phyloP scores from a whole-genome alignment of 2,888 invertebrate species.

The Acleris sparsana region DNA sequence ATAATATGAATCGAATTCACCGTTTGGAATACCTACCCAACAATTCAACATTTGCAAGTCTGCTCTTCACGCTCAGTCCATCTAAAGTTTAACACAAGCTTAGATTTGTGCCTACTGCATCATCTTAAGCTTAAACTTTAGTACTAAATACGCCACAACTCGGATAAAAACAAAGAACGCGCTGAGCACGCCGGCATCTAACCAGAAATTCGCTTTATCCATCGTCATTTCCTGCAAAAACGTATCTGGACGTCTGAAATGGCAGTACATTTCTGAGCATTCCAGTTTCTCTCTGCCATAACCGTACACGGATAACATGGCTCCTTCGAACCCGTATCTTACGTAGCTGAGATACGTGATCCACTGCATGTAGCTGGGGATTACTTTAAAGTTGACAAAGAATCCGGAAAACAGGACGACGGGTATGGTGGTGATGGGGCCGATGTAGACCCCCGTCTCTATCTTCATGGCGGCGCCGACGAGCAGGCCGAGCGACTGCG shows the following conservation, averaged over 20 bases:
- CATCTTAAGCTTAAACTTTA: conserved; percentile 90
- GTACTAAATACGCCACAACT: conserved; percentile 91
- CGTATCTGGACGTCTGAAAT: conserved; percentile 90
- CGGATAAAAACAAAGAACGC: conserved; percentile 91
- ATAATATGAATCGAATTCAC: not conserved
- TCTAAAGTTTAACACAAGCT: not conserved
- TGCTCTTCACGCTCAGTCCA: too few species aligned
- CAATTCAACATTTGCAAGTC: not conserved
- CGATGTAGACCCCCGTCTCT: conserved; percentile 90
- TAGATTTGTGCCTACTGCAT: conserved; percentile 70
- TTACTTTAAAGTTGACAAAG: conserved; percentile 96
- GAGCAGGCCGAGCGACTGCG: conserved; percentile 95
- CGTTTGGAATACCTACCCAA: not conserved
- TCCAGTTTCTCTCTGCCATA: conserved; percentile 91
- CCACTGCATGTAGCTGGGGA: conserved; percentile 95
- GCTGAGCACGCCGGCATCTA: conserved; percentile 92
- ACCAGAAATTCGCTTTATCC: conserved; percentile 90
- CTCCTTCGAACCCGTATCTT: conserved; percentile 95
- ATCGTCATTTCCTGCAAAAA: conserved; percentile 94
- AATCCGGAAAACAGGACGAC: conserved; percentile 97
- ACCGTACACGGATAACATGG: conserved; percentile 96
- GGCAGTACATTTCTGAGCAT: conserved; percentile 93
- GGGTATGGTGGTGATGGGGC: conserved; percentile 95
- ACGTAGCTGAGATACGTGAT: conserved; percentile 95
- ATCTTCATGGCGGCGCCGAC: conserved; percentile 96